Evolutionary conservation across 2,113 vertebrate genomes (phyloP), one percentile per base, ranked within the genome.

Genomic region (Mastomys natalensis): DNA sequence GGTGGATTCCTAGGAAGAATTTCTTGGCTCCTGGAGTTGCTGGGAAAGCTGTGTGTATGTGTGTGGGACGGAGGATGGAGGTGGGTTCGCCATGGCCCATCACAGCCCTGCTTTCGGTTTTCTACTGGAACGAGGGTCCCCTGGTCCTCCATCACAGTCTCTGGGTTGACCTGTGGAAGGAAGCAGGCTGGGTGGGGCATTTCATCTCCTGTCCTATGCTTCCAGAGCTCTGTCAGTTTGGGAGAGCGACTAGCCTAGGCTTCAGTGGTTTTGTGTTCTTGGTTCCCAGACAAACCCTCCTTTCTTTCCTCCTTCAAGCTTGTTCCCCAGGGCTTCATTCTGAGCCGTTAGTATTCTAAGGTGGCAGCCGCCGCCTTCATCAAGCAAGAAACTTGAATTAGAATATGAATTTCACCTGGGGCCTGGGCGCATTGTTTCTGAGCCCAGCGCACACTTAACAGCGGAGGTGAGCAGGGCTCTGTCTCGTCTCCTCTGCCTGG

Each of bases 391-490:
- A 74, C 94, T 6, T 15, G 90, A 73, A 92, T 77, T 80, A 81
- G 29, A 96, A 60, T 62, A 17, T 78, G 68, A 78, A 93, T 96
- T 91, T 87, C 89, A 76, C 92, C 89, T 85, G 70, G 87, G 92
- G 40, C 66, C 2, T 4, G 89, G n/a, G 4, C 24, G 0, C 82
- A 26, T 73, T 78, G 74, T 58, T 51, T 87, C 85, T 60, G 77
- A 3, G 21, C 78, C 0, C 53, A 77, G 92, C 19, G 4, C 82
- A 45, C 8, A 5, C 72, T 40, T 82, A 60, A n/a, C 81, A 0
- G 37, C 51, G 48, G 64, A 29, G 31, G 43, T 26, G 51, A 29
- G 70, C 43, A n/a, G 85, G 22, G n/a, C 84, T 5, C 3, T 34
- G 89, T 21, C 70, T 90, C 3, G 40, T 0, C 0, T 77, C 93